phyloP scores from a whole-genome alignment of 2,888 invertebrate species.

The Onthophagus sagittarius region DNA sequence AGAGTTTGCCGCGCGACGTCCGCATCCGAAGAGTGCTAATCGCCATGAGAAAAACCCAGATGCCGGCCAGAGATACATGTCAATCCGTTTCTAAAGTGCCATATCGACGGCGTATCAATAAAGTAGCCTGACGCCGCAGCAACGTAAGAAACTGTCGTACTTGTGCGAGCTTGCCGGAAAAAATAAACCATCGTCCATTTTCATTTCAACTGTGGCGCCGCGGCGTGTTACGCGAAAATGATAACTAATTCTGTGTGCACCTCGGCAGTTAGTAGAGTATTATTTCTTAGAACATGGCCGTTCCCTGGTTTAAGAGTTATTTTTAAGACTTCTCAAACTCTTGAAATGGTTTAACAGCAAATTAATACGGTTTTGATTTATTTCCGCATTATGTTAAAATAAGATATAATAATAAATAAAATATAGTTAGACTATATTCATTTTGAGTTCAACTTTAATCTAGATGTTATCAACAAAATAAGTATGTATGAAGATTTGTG shows the following conservation, averaged over 20 bases:
- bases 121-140: constrained; percentile 14
- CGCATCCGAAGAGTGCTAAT: background rate
- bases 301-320: background rate
- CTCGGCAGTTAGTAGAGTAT: background rate
- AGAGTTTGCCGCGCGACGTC: background rate
- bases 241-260: constrained; percentile 10
- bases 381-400: too few species aligned
- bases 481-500: too few species aligned
- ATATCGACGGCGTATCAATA: constrained; percentile 6
- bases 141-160: background rate
- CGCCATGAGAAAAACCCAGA: background rate
- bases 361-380: too few species aligned
- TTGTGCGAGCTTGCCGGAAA: background rate
- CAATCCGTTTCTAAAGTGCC: background rate
- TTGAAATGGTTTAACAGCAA: too few species aligned
- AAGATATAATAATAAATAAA: too few species aligned
- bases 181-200: background rate
- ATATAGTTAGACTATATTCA: too few species aligned
- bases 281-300: background rate
- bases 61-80: background rate
- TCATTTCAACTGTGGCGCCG: too few species aligned
- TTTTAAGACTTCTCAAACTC: too few species aligned
- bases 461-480: too few species aligned
- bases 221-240: background rate
- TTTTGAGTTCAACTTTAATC: too few species aligned